Conservation (phyloP, 2,113 vertebrate genomes). For the Anoplopoma fimbria region DNA sequence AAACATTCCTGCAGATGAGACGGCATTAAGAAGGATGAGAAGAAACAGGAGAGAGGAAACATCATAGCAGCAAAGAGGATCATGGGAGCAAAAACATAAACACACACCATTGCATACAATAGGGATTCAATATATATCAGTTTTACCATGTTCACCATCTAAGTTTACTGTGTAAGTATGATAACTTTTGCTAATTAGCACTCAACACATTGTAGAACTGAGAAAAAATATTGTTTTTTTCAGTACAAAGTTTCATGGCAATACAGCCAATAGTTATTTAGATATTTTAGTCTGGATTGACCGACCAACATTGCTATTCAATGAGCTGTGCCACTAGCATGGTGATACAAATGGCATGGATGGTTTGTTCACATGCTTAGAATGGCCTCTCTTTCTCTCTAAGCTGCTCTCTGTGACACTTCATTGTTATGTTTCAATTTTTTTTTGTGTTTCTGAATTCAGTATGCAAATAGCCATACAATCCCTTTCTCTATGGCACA, state of each 20-base stretch:
- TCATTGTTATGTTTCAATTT: background rate
- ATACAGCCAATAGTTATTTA: too few relatives aligned
- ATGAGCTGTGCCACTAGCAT: background rate
- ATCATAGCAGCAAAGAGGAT: too few relatives aligned
- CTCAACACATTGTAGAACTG: too few relatives aligned
- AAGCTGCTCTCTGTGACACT: background rate
- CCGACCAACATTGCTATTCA: background rate
- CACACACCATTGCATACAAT: too few relatives aligned
- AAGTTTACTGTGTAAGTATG: background rate
- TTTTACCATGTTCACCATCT: too few relatives aligned
- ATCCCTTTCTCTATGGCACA: background rate
- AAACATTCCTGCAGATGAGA: background rate
- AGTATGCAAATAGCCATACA: slow-evolving; percentile 9
- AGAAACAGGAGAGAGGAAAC: background rate
- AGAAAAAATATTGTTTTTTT: too few relatives aligned
- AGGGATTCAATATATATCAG: too few relatives aligned
- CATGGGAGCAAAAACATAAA: too few relatives aligned
- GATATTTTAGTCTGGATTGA: background rate
- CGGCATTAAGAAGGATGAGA: background rate
- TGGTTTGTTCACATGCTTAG: background rate
- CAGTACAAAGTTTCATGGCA: too few relatives aligned
- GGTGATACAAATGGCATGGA: background rate
- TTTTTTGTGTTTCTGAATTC: slow-evolving; percentile 4
- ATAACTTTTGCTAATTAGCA: too few relatives aligned
- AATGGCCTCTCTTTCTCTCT: background rate